Base-by-base conservation (phyloP, 2,113 vertebrate genomes). In the Ancistrus triradiatus region DNA sequence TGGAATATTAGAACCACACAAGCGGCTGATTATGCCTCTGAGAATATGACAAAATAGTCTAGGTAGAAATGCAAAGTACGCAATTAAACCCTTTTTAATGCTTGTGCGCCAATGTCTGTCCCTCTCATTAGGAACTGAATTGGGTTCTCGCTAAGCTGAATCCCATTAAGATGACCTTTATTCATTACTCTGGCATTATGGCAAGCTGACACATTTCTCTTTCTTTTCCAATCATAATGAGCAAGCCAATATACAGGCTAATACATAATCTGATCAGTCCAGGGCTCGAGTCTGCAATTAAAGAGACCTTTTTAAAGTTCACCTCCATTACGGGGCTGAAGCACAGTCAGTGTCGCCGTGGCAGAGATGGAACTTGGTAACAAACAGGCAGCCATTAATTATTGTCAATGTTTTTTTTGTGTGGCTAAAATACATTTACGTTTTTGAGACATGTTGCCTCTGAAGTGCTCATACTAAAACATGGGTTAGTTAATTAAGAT, bases 401-500 rank as follows among this genome's bases (percentile, higher is more conserved):
- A 61, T 67, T 66, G 68, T 83, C 80, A 72, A 81, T 66, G 71
- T 80, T n/a, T n/a, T n/a, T n/a, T n/a, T 85, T 84, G 82, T 47
- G 33, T 78, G 75, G 73, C 73, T 81, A 57, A 8, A 71, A 59
- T 62, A 57, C 55, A 37, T 73, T 64, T 46, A 57, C 59, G 58
- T 52, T 42, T 66, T 56, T 81, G 80, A 21, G 85, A 87, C 90
- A 89, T 90, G 84, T 84, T 85, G 89, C 80, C 85, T 80, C 79
- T 89, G 88, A 81, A 85, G 90, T 69, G 59, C 85, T 84, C 80
- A 86, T 83, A 81, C 89, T 86, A 88, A 85, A 88, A 89, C 85
- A 90, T 82, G 86, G 77, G 87, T 81, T 90, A 90, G 91, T 90
- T 91, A 90, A 89, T 90, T 90, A 89, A 80, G 73, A 75, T 86